phyloP scores from a whole-genome alignment of 2,113 vertebrate genomes.

The Ovis aries region ARS-UI_Ramb_v3.0 NC_056065.1:68791001-68791500 shows the following conservation, averaged over 20 bases:
- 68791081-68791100: slow-evolving; percentile 84
- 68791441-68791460: slow-evolving; percentile 78
- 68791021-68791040: slow-evolving; percentile 81
- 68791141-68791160: slow-evolving; percentile 84
- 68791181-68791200: slow-evolving; percentile 85
- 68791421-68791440: slow-evolving; percentile 65
- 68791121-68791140: slow-evolving; percentile 80
- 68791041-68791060: slow-evolving; percentile 82
- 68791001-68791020: slow-evolving; percentile 83
- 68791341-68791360: slow-evolving; percentile 83
- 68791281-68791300: slow-evolving; percentile 79
- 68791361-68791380: slow-evolving; percentile 79
- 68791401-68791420: slow-evolving; percentile 76
- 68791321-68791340: slow-evolving; percentile 85
- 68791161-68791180: slow-evolving; percentile 84
- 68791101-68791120: slow-evolving; percentile 81
- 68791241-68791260: slow-evolving; percentile 79
- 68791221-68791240: slow-evolving; percentile 81
- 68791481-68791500: background rate
- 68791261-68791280: slow-evolving; percentile 82
- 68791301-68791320: slow-evolving; percentile 84
- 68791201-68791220: slow-evolving; percentile 79
- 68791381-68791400: slow-evolving; percentile 73
- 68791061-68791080: slow-evolving; percentile 85
- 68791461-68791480: slow-evolving; percentile 50